These are phyloP conservation scores for Drosophila murphyi DNA, from an alignment of 1,140 invertebrate genomes.

Conservation along the genomic window DNA sequence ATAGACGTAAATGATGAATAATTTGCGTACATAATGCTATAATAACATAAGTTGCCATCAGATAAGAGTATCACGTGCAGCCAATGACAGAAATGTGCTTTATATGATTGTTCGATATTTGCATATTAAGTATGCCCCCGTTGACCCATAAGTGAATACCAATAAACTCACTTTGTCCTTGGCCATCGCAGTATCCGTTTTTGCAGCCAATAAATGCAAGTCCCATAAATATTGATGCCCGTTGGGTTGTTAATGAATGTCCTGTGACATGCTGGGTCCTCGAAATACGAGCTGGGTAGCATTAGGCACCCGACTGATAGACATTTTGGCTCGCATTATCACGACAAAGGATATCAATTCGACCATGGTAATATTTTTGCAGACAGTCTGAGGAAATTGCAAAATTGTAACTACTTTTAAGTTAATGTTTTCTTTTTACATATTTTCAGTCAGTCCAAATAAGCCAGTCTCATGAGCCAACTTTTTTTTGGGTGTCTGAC, in stretches of 20 bases:
- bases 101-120: constrained; percentile 34
- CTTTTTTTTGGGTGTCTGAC: constrained; percentile 11
- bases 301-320: background rate
- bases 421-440: constrained; percentile 1
- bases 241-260: constrained; percentile 46
- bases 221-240: constrained; percentile 58
- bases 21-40: background rate
- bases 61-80: constrained; percentile 7
- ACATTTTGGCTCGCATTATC: background rate
- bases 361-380: background rate
- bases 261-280: background rate
- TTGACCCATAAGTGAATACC: constrained; percentile 32
- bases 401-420: background rate
- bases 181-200: background rate
- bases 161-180: constrained; percentile 21
- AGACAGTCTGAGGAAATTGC: constrained; percentile 3
- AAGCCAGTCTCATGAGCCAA: background rate
- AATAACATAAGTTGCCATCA: constrained; percentile 3
- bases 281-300: background rate
- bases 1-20: constrained; percentile 1
- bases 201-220: constrained; percentile 40
- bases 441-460: background rate
- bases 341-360: background rate
- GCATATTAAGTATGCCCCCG: constrained; percentile 55
- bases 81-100: constrained; percentile 7